These are phyloP conservation scores for Borostomias antarcticus DNA, from an alignment of 2,797 vertebrate species.

Conservation along the genomic window DNA sequence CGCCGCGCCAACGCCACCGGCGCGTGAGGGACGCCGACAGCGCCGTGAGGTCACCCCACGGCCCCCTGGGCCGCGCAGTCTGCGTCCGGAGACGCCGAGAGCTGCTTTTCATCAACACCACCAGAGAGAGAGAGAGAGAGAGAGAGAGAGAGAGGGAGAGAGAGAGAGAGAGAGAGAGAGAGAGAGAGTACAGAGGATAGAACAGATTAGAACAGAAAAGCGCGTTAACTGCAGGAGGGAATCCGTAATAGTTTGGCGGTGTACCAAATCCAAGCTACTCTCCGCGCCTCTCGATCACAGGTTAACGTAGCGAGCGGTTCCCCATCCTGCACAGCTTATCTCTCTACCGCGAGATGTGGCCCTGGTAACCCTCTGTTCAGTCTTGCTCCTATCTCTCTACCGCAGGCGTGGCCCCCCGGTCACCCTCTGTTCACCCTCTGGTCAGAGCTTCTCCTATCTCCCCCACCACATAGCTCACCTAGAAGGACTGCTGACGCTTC, in stretches of 20 bases:
- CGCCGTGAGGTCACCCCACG: no score
- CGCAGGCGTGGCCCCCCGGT: not conserved
- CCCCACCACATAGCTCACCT: slow-evolving; percentile 58
- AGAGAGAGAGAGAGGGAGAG: not conserved
- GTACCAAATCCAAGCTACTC: no score
- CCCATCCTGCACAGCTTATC: not conserved
- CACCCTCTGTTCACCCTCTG: slow-evolving; percentile 33
- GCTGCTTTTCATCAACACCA: not conserved
- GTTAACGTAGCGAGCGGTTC: not conserved
- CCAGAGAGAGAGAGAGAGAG: not conserved
- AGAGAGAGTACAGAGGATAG: slow-evolving; percentile 11
- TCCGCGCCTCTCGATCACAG: no score
- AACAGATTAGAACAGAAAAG: not conserved
- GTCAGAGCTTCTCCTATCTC: slow-evolving; percentile 15
- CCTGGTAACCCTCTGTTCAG: not conserved
- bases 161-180: slow-evolving; percentile 8
- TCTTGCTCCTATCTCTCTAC: not conserved
- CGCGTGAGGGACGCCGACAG: no score
- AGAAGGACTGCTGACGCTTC: slow-evolving; percentile 65
- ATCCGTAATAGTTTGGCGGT: no score
- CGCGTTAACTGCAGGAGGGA: not conserved
- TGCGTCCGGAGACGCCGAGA: no score
- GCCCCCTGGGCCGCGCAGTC: no score
- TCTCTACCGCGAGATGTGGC: not conserved
- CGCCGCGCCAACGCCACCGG: no score